Evolutionary conservation across 2,797 vertebrate genomes (phyloP), one percentile per base, ranked within the genome.

Genomic region (Cyprinodon diabolis): DNA sequence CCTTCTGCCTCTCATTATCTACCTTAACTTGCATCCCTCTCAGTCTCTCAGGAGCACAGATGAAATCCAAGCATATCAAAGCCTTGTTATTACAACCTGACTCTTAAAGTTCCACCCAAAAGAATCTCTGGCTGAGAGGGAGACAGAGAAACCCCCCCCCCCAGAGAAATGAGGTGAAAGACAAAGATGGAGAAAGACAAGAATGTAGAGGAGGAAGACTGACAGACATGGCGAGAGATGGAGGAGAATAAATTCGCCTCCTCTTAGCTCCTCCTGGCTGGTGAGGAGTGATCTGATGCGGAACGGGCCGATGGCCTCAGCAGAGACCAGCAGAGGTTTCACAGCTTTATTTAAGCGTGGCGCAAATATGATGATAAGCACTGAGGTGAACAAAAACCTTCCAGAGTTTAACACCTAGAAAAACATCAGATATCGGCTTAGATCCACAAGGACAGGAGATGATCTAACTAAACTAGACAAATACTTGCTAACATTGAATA

Each of bases 1-100:
- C 56, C 75, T 58, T 56, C 67, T 75, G 65, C 72, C 62, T 88
- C 63, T 77, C 77, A 81, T 80, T 75, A 78, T 87, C 83, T 82
- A 81, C 57, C 77, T 87, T 76, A 81, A 72, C 79, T 74, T 81
- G 84, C 75, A 81, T 83, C 78, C 78, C 83, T 73, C 79, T 69
- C 23, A 1, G 77, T 84, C 84, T 86, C 87, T 84, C 74, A 84
- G 79, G 87, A 87, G 74, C 67, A 40, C 74, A 55, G 72, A 86
- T 79, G 77, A 86, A 71, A 79, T 92, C 92, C 91, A 93, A 94
- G 85, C 83, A 90, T 90, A 92, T 89, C 90, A 93, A 72, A 79
- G 77, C 58, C 74, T 3, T 92, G 91, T 93, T 91, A 90, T 92
- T 93, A 84, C 87, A 92, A 89, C 76, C 84, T 75, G 77, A 86